Percentiles rank a stretch among this genome's conserved stretches.
Evolutionary conservation across 2,888 invertebrate species (phyloP).

Genomic region (Cerceris ruficornis): DNA sequence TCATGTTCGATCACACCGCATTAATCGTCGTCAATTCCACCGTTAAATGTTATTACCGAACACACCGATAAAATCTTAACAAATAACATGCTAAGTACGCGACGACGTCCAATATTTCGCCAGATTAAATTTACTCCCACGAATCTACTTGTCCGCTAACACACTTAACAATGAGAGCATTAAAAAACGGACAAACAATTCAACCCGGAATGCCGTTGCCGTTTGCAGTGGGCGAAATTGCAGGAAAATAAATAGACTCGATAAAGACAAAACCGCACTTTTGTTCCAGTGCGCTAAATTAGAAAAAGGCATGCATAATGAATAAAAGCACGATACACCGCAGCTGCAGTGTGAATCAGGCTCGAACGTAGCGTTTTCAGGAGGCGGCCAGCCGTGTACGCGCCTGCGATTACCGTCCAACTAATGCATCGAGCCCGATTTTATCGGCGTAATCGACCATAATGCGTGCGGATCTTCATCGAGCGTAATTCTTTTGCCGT

Average conservation of each 20-base stretch:
- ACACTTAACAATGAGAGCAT: not conserved
- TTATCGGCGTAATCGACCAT: constrained; percentile 59
- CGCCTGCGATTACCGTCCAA: constrained; percentile 27
- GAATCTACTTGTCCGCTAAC: too few relatives aligned
- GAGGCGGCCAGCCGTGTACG: constrained; percentile 7
- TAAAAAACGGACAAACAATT: not conserved
- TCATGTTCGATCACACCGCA: too few relatives aligned
- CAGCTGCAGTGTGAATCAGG: constrained; percentile 15
- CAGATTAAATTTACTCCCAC: too few relatives aligned
- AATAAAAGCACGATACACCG: not conserved
- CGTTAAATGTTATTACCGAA: too few relatives aligned
- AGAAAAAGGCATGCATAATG: constrained; percentile 7
- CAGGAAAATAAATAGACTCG: not conserved
- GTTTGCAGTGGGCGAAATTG: too few relatives aligned
- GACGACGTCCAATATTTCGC: too few relatives aligned
- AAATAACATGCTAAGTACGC: too few relatives aligned
- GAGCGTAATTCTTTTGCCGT: constrained; percentile 27
- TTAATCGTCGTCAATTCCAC: too few relatives aligned
- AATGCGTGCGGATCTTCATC: constrained; percentile 48
- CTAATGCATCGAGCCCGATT: constrained; percentile 54
- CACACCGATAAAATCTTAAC: too few relatives aligned
- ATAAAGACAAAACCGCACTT: not conserved
- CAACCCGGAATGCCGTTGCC: not conserved
- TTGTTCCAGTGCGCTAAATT: not conserved
- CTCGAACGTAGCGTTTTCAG: constrained; percentile 23